These are phyloP conservation scores for Eclectus roratus DNA, from an alignment of 2,113 vertebrate genomes.

Conservation along the genomic window DNA sequence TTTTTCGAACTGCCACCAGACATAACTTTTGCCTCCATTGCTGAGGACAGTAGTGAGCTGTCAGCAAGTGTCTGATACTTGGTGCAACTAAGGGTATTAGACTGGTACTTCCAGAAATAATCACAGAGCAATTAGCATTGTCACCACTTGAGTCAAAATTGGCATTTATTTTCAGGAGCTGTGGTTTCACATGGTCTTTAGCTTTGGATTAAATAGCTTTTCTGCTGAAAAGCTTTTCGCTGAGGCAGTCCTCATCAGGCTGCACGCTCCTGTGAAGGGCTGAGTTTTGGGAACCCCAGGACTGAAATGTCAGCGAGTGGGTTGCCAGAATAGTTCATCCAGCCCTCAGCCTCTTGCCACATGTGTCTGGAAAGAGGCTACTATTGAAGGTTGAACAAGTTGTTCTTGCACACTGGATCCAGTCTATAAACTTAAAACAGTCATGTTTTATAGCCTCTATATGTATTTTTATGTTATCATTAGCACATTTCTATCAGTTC, in stretches of 20 bases:
- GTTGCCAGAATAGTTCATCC: neutral
- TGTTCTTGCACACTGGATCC: neutral
- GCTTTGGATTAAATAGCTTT: neutral
- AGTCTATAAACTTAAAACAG: neutral
- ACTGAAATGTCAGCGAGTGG: neutral
- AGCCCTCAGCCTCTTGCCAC: neutral
- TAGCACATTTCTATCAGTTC: neutral
- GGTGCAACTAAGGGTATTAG: neutral
- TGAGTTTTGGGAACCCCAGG: neutral
- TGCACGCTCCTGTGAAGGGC: neutral
- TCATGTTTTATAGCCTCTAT: neutral
- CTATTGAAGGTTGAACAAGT: neutral
- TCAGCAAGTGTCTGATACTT: neutral
- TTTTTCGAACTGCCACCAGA: neutral
- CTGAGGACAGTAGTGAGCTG: neutral
- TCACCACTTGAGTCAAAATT: neutral
- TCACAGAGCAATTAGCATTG: neutral
- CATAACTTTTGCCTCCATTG: neutral
- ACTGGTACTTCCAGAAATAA: neutral
- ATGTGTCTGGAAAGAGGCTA: neutral
- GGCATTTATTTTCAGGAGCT: neutral
- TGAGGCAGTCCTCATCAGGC: neutral
- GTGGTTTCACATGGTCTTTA: neutral
- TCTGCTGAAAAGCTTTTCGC: neutral
- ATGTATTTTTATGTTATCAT: neutral